phyloP scores from a whole-genome alignment of 2,113 vertebrate genomes.

The Pantherophis guttatus region DNA sequence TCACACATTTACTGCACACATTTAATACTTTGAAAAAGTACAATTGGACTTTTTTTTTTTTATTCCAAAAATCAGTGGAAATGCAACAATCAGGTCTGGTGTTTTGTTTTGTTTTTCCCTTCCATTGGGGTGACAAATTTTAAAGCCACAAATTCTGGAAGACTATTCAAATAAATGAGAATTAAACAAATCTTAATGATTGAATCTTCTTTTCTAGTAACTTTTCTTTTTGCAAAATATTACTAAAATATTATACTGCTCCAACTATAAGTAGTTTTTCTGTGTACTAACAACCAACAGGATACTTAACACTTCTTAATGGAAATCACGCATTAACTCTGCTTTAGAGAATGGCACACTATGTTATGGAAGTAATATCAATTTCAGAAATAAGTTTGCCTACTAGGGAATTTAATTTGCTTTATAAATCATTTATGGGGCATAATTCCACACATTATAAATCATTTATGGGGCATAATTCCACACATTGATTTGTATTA shows the following conservation, averaged over 20 bases:
- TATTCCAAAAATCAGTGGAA: background rate
- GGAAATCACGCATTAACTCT: background rate
- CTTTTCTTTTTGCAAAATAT: background rate
- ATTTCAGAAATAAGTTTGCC: background rate
- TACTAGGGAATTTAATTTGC: background rate
- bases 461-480: background rate
- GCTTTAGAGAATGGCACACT: background rate
- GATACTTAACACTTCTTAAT: background rate
- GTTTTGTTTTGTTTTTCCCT: background rate
- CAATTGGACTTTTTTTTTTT: background rate
- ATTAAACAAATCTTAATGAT: background rate
- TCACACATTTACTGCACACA: background rate
- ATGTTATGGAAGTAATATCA: background rate
- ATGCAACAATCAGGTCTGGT: background rate
- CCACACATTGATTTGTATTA: background rate
- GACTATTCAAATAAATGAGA: background rate
- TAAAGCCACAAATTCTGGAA: background rate
- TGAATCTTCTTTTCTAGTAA: background rate
- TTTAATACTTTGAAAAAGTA: background rate
- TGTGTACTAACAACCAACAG: background rate
- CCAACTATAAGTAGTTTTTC: background rate
- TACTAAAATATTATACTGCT: background rate
- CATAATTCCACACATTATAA: background rate
- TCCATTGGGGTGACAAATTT: background rate
- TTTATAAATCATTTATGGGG: background rate